Evolutionary conservation across 2,797 vertebrate genomes (phyloP), one percentile per base, ranked within the genome.

Genomic region (Rhinichthys osculus): DNA sequence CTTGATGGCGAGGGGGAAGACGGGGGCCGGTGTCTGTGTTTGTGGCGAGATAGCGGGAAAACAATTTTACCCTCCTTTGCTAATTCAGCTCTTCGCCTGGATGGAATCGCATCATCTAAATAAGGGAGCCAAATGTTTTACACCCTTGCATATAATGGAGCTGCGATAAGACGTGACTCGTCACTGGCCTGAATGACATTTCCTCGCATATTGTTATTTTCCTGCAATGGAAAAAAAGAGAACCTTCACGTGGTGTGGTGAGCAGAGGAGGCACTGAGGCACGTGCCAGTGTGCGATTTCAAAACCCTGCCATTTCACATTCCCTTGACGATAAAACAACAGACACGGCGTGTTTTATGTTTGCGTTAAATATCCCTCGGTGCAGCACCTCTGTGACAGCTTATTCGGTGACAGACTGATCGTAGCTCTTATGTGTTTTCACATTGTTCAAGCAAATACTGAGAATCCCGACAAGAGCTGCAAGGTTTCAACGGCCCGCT

Each of bases 81-180:
- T 90, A 91, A 92, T 91, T 93, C 92, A 88, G 91, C 88, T 91
- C 87, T 92, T 81, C 88, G 90, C 87, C 92, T 84, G 89, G 86
- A 91, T 90, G 87, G 89, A 94, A 95, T 94, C 93, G 90, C 90
- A 94, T 91, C 91, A 95, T 95, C 95, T 94, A 92, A 95, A 95
- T 95, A 94, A 95, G 92, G 89, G 88, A 89, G 89, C 91, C 89
- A 93, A 95, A 96, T 95, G 94, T 95, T 95, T 93, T 94, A 95
- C 94, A 94, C 94, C 92, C 93, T 92, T 90, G 91, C 92, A 92
- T 95, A 94, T 94, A 94, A 94, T 92, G 86, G 91, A 87, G 90
- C 11, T 23, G 62, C 35, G 93, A 95, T 94, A 95, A 94, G 91
- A 87, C 84, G 85, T 87, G 85, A 90, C 90, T 92, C 82, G 79